Evolutionary conservation across 2,888 invertebrate genomes (phyloP), one percentile per base, ranked within the genome.

Genomic region (Heteromurus nitidus): DNA sequence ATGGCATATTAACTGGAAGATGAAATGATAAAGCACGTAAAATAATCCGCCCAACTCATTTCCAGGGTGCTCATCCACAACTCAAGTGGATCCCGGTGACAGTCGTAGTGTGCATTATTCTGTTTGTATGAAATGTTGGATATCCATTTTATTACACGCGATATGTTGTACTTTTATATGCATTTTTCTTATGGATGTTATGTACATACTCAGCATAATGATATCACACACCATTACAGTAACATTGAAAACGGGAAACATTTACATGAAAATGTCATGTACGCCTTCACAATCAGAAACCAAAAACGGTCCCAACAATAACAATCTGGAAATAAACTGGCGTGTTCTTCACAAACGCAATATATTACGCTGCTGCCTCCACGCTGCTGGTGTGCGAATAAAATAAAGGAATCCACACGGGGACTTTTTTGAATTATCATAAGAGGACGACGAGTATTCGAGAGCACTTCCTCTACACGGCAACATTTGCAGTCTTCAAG

Each of bases 21-120:
- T 76, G 76, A 60, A 76, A 58, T 67, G 76, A 76, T 76, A 76
- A 76, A 76, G 76, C 76, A 76, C 76, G 76, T 50, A 76, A 50
- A 76, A 76, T 76, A 76, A 76, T 60, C 65, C 65, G 28, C 58
- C 65, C 24, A 44, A 5, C 30, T 31, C 31, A 58, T 68, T 64
- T 50, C 47, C 47, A 47, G n/a, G 20, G 13, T 7, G 31, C 60
- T 68, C 60, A 68, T 68, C 26, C 60, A 31, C 30, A 76, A 76
- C 47, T 76, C 68, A 76, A 76, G 76, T 47, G 65, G 65, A 65
- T 5, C 16, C 11, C 47, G 47, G n/a, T 47, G 47, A 47, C 47
- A 16, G n/a, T n/a, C n/a, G n/a, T n/a, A 47, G 47, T 3, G 47
- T 72, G 60, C 44, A 60, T 72, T 60, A 72, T 26, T 44, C 18